Evolutionary conservation across 2,797 vertebrate species (phyloP).

Genomic region (Sebastes itinus): DNA sequence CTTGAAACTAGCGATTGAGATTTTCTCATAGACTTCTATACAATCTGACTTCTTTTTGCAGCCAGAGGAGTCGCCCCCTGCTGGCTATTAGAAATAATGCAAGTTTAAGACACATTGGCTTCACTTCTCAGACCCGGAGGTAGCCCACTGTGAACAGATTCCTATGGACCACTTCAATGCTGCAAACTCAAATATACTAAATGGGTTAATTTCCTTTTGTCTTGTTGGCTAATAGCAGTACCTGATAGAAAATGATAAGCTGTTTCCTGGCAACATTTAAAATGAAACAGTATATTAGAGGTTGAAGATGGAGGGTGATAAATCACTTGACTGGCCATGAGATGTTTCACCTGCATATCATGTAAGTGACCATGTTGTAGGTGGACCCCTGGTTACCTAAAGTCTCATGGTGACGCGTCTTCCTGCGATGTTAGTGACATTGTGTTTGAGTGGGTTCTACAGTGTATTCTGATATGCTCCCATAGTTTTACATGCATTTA

Average conservation of each 20-base stretch:
- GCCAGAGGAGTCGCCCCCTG: too few species aligned
- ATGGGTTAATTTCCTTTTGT: neutral
- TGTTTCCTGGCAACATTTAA: neutral
- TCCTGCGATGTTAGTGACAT: neutral
- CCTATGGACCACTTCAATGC: neutral
- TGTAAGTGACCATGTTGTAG: neutral
- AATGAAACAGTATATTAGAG: neutral
- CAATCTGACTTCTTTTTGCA: too few species aligned
- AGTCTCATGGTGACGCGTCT: neutral
- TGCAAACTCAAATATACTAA: neutral
- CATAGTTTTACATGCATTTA: neutral
- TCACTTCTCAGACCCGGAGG: too few species aligned
- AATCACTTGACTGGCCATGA: neutral
- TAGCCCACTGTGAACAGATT: neutral
- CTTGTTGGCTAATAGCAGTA: neutral
- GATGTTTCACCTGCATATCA: neutral
- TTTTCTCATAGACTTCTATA: too few species aligned
- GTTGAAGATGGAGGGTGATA: neutral
- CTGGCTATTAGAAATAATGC: too few species aligned
- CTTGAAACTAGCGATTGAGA: too few species aligned
- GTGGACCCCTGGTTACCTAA: neutral
- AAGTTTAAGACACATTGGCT: too few species aligned
- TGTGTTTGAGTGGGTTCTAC: neutral
- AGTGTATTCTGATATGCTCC: neutral
- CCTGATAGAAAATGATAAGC: neutral